A percentile compares a stretch with the other conserved stretches of the same genome.
These are phyloP conservation scores for Uloborus plumipes DNA, from an alignment of 2,888 invertebrate species.

Conservation along the genomic window DNA sequence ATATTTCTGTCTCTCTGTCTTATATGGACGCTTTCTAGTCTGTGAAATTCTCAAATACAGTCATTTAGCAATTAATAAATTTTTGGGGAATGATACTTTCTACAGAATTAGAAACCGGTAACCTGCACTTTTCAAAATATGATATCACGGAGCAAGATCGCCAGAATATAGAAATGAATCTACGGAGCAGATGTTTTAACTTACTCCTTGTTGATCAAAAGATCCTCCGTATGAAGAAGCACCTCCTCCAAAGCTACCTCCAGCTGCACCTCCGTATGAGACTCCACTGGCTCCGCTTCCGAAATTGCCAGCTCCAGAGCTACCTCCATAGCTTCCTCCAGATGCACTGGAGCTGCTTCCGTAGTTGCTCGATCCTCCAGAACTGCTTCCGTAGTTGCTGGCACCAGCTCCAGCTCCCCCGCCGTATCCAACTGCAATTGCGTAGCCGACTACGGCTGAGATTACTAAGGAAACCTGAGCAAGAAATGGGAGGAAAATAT, in stretches of 20 bases:
- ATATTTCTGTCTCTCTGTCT: too few species aligned
- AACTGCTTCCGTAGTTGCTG: too few species aligned
- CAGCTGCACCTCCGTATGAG: not conserved
- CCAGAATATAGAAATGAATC: not conserved
- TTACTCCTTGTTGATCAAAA: not conserved
- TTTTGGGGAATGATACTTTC: too few species aligned
- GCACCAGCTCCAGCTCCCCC: too few species aligned
- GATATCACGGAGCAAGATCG: not conserved
- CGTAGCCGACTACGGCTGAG: slow-evolving; percentile 28
- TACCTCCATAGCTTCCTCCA: slow-evolving; percentile 2
- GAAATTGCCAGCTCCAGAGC: not conserved
- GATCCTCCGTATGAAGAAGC: not conserved
- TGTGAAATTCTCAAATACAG: too few species aligned
- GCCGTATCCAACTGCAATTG: slow-evolving; percentile 14
- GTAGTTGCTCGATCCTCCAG: too few species aligned
- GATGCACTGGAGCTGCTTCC: not conserved
- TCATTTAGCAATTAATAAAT: too few species aligned
- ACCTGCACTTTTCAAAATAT: too few species aligned
- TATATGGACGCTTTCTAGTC: too few species aligned
- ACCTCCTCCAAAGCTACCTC: slow-evolving; percentile 8
- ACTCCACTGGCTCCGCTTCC: not conserved
- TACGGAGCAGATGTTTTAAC: not conserved
- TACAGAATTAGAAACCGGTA: too few species aligned
- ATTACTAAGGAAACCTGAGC: slow-evolving; percentile 17
- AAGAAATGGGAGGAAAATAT: too few species aligned